phyloP scores from a whole-genome alignment of 2,797 vertebrate genomes.

The Peromyscus aztecus region DNA sequence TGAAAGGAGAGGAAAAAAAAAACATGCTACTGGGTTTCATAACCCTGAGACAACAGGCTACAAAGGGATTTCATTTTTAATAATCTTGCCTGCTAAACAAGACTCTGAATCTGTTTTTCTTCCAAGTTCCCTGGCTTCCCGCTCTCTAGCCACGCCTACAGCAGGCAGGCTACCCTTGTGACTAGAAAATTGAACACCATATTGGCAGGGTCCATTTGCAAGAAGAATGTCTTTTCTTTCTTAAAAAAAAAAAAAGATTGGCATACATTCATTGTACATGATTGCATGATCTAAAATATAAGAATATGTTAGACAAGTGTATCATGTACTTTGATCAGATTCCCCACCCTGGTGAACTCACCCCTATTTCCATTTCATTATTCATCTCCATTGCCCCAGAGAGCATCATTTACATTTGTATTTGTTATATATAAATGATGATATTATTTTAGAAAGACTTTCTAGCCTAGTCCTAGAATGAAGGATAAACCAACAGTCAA shows the following conservation, averaged over 20 bases:
- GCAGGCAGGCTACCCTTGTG: slow-evolving; percentile 57
- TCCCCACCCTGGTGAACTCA: neutral
- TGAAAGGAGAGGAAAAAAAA: slow-evolving; percentile 72
- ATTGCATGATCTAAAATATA: neutral
- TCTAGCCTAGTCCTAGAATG: slow-evolving; percentile 67
- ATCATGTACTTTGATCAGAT: too few relatives aligned
- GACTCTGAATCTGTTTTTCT: slow-evolving; percentile 68
- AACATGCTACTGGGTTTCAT: slow-evolving; percentile 85
- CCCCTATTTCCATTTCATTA: neutral
- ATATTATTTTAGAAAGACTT: slow-evolving; percentile 76
- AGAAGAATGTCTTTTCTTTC: slow-evolving; percentile 76
- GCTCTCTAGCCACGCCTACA: slow-evolving; percentile 59
- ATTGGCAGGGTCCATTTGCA: slow-evolving; percentile 76
- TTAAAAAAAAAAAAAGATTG: neutral
- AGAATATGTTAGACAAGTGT: neutral
- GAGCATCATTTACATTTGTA: neutral
- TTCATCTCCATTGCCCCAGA: neutral
- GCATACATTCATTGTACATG: neutral
- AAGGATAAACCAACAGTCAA: slow-evolving; percentile 76
- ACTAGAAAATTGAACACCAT: slow-evolving; percentile 82
- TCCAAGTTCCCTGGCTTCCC: slow-evolving; percentile 64
- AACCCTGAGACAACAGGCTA: slow-evolving; percentile 81
- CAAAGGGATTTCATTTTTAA: slow-evolving; percentile 80
- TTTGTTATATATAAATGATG: neutral
- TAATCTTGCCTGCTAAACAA: slow-evolving; percentile 81